Evolutionary conservation across 2,797 vertebrate genomes (phyloP).

Genomic region (Remorina albescens): DNA sequence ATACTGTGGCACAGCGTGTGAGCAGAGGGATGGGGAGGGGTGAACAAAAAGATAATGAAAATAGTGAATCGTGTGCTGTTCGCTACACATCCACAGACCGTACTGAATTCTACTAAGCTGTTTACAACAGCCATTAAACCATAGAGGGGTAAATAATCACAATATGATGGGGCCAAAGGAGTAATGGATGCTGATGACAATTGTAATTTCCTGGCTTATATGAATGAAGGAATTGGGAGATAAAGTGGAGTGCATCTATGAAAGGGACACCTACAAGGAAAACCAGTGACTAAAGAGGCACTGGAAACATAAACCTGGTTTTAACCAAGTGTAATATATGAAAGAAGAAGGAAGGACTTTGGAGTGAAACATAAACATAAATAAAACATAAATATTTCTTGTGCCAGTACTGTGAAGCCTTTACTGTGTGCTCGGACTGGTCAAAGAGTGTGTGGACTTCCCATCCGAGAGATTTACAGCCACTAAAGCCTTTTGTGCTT

Average conservation of each 20-base stretch:
- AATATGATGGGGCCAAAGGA: slow-evolving; percentile 63
- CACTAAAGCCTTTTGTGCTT: slow-evolving; percentile 29
- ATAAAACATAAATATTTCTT: background rate
- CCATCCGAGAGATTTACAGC: slow-evolving; percentile 31
- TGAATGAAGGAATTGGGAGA: slow-evolving; percentile 52
- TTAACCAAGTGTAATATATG: slow-evolving; percentile 24
- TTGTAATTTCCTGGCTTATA: slow-evolving; percentile 54
- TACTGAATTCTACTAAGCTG: slow-evolving; percentile 70
- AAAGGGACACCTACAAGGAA: slow-evolving; percentile 52
- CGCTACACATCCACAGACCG: slow-evolving; percentile 58
- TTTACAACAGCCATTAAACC: slow-evolving; percentile 74
- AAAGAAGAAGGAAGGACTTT: slow-evolving; percentile 2
- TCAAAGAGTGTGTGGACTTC: slow-evolving; percentile 19
- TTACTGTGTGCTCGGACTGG: background rate
- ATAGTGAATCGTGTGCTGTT: slow-evolving; percentile 65
- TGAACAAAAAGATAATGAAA: slow-evolving; percentile 57
- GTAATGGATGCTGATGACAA: slow-evolving; percentile 53
- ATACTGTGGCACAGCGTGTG: slow-evolving; percentile 45
- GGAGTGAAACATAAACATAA: background rate
- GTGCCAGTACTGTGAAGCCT: slow-evolving; percentile 17
- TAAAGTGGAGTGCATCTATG: slow-evolving; percentile 36
- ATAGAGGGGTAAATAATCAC: slow-evolving; percentile 75
- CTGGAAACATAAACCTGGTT: slow-evolving; percentile 18
- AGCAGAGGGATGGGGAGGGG: slow-evolving; percentile 35
- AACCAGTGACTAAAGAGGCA: slow-evolving; percentile 32